Base-by-base conservation (phyloP, 2,888 invertebrate species). In the Nymphalis urticae region DNA sequence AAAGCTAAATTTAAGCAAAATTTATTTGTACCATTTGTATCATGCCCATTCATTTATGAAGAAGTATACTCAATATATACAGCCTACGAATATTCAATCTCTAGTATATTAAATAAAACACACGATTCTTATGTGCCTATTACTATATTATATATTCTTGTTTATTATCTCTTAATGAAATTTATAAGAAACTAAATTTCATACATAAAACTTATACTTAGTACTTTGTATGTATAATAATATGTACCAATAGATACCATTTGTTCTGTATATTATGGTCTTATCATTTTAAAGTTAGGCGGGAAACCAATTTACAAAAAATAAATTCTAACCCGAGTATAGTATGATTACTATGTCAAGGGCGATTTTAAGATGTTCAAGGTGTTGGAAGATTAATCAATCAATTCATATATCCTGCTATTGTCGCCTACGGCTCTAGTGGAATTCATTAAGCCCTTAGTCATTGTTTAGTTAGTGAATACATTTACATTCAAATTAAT, bases 371-470 rank as follows among this genome's bases (percentile, higher is more conserved):
- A 70, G 65, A 73, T 70, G 75, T 82, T 85, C 84, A 85, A 84
- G 84, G 75, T 75, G 75, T 74, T 73, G 76, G 79, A 82, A 84
- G 80, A 84, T 79, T 82, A 81, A 80, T 78, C 62, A 70, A 73
- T 71, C 62, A 64, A 72, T 59, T 75, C 73, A 74, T 73, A 75
- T 76, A 82, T 81, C 79, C 80, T 79, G 66, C 58, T 66, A 76
- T 73, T 75, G 67, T 80, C 82, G 82, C 84, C 85, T 80, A 85
- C 81, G 69, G 62, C 67, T 70, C 65, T 68, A 71, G 59, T 56
- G 21, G 70, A 71, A 69, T 68, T 50, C 42, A 70, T 77, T 77
- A 76, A 71, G 70, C 72, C 75, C 70, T 76, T 73, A 75, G 74
- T 76, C 74, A 75, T 69, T 70, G 66, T 68, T 71, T 69, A 71